Evolutionary conservation across 2,888 invertebrate genomes (phyloP).

Genomic region (Fragum whitleyi): DNA sequence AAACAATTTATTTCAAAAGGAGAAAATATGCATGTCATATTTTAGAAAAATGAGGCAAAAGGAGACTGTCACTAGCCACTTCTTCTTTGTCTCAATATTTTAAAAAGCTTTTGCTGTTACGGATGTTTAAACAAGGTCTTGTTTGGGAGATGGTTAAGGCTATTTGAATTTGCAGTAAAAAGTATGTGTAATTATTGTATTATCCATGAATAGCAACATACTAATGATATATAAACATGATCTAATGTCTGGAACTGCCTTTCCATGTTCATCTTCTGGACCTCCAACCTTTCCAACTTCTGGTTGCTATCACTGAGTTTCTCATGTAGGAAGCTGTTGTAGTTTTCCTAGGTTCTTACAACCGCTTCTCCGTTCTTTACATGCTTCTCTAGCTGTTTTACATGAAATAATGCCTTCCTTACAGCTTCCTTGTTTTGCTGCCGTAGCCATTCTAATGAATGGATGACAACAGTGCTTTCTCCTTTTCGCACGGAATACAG

Average conservation of each 20-base stretch:
- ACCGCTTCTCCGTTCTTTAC: neutral
- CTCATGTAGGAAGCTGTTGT: conserved; percentile 15
- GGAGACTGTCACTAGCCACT: neutral
- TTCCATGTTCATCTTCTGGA: conserved; percentile 1
- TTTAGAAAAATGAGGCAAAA: neutral
- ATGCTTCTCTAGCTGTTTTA: conserved; percentile 5
- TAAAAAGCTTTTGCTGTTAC: too few relatives aligned
- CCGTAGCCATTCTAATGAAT: conserved; percentile 15
- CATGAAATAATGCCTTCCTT: conserved; percentile 10
- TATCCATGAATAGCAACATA: neutral
- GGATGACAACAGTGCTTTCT: neutral
- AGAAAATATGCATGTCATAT: conserved; percentile 2
- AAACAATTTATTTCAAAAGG: neutral
- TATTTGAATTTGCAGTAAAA: too few relatives aligned
- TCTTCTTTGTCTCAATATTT: neutral
- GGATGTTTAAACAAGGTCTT: too few relatives aligned
- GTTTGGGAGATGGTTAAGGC: too few relatives aligned
- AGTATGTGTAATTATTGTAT: neutral
- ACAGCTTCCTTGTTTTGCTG: conserved; percentile 12
- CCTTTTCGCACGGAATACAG: conserved; percentile 15
- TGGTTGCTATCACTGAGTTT: conserved; percentile 18
- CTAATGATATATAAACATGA: neutral
- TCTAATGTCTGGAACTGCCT: conserved; percentile 9
- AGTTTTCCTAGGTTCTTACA: neutral
- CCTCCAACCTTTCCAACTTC: conserved; percentile 17